Conservation (phyloP, 2,113 vertebrate species). For the Hiodon alosoides region DNA sequence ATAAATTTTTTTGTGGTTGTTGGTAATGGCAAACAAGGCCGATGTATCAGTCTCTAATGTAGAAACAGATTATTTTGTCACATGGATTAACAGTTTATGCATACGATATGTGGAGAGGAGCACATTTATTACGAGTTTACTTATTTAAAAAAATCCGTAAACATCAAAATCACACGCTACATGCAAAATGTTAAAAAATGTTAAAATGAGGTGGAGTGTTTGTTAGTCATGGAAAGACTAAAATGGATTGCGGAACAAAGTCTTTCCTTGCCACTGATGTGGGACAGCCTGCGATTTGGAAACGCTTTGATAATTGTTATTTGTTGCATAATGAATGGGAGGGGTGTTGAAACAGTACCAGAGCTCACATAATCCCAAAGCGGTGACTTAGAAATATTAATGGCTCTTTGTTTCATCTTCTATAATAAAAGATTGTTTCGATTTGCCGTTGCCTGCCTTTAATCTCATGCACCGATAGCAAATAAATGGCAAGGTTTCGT, state of each 20-base stretch:
- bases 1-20: no score
- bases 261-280: neutral
- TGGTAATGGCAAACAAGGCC: no score
- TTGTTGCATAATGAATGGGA: conserved; percentile 21
- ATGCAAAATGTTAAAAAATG: no score
- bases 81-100: no score
- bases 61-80: no score
- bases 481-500: neutral
- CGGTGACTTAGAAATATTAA: conserved; percentile 11
- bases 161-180: no score
- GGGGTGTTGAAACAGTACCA: conserved; percentile 9
- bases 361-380: conserved; percentile 12
- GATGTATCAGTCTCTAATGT: no score
- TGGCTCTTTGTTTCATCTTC: conserved; percentile 13
- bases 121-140: no score
- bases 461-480: neutral
- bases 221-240: neutral
- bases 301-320: conserved; percentile 8
- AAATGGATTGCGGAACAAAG: neutral
- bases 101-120: no score
- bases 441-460: conserved; percentile 17
- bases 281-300: neutral
- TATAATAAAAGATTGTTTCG: conserved; percentile 12
- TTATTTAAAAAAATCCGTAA: no score
- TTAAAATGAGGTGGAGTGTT: no score